Evolutionary conservation across 2,888 invertebrate species (phyloP).

Genomic region (Hofmannophila pseudospretella): DNA sequence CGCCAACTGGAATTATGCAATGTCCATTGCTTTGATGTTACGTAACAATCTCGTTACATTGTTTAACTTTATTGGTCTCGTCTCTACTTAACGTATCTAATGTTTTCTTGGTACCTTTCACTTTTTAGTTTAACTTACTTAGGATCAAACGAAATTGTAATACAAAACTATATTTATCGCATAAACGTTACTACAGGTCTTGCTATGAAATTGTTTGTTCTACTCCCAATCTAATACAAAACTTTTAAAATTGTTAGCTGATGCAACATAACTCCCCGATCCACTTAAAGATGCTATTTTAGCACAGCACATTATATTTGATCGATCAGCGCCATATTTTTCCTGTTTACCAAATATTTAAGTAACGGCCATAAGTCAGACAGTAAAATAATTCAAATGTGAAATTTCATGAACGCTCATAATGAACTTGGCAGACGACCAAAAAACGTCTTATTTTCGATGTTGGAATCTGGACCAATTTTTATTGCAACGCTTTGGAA

Average conservation of each 20-base stretch:
- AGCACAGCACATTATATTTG: constrained; percentile 68
- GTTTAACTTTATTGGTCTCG: constrained; percentile 1
- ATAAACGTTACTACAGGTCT: not conserved
- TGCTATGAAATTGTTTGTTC: constrained; percentile 3
- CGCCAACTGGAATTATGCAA: constrained; percentile 66
- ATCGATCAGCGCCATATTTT: constrained; percentile 76
- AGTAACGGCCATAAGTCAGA: constrained; percentile 77
- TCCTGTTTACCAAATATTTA: constrained; percentile 78
- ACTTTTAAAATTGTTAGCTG: constrained; percentile 17
- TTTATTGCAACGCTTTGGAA: constrained; percentile 74
- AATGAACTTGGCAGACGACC: constrained; percentile 77
- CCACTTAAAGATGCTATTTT: constrained; percentile 69
- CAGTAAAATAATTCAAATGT: constrained; percentile 79
- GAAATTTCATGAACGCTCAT: constrained; percentile 78
- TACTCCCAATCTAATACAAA: constrained; percentile 8
- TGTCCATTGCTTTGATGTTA: constrained; percentile 46
- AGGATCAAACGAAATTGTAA: not conserved
- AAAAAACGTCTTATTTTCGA: constrained; percentile 79
- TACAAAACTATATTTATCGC: not conserved
- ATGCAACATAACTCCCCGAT: constrained; percentile 48
- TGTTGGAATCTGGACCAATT: constrained; percentile 76
- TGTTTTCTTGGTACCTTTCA: not conserved
- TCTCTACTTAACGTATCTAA: not conserved
- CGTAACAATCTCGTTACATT: constrained; percentile 17
- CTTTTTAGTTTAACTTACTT: not conserved